phyloP scores from a whole-genome alignment of 1,140 invertebrate species.

The Phenacoccus solenopsis region DNA sequence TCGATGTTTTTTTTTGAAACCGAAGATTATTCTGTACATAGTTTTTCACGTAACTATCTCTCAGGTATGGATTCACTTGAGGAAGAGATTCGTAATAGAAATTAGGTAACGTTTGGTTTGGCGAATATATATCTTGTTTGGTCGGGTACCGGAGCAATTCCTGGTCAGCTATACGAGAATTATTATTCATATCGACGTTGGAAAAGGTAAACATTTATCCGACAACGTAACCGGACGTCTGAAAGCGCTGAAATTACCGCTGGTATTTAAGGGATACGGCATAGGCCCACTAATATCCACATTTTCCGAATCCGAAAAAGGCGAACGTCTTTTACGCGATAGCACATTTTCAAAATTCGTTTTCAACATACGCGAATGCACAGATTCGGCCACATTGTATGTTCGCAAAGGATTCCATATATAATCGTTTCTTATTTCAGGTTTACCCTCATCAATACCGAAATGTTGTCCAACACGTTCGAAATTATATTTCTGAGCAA shows the following conservation, averaged over 20 bases:
- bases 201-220: background rate
- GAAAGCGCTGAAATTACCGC: background rate
- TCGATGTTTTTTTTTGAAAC: no score
- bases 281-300: background rate
- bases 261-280: background rate
- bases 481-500: constrained; percentile 6
- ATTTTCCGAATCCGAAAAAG: constrained; percentile 1
- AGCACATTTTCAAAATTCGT: background rate
- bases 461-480: background rate
- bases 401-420: background rate
- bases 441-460: background rate
- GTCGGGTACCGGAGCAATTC: background rate
- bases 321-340: background rate
- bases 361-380: background rate
- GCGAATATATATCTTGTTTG: background rate
- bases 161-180: background rate
- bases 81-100: background rate
- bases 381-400: background rate
- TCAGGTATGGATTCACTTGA: background rate
- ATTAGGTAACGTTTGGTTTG: background rate
- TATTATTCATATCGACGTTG: background rate
- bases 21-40: background rate
- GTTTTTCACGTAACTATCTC: background rate
- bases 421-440: background rate
- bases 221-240: background rate